These are phyloP conservation scores for Gallinago nigripennis DNA, from an alignment of 2,797 vertebrate species.

Conservation along the genomic window DNA sequence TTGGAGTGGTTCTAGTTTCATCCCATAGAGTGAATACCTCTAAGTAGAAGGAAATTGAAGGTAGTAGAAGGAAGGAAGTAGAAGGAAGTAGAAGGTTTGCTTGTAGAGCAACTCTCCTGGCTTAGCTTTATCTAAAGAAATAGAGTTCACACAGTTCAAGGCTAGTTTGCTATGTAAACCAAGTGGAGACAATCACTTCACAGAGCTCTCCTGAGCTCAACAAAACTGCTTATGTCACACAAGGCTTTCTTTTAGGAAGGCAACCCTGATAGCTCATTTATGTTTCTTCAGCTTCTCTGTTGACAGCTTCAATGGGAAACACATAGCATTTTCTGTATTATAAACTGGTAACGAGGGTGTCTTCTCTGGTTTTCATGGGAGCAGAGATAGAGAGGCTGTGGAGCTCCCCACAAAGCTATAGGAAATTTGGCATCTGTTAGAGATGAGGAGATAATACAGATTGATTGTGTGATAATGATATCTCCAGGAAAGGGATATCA, in stretches of 20 bases:
- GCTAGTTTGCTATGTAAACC: neutral
- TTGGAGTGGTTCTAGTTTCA: neutral
- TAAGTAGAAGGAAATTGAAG: neutral
- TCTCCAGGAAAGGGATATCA: neutral
- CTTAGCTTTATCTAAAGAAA: neutral
- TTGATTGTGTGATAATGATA: neutral
- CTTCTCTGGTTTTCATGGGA: neutral
- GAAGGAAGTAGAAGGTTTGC: neutral
- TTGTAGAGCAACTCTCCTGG: neutral
- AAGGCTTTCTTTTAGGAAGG: neutral
- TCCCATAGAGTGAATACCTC: neutral
- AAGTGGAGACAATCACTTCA: neutral
- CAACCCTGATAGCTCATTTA: neutral
- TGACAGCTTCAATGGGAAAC: neutral
- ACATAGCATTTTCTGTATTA: neutral
- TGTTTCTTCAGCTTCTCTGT: neutral
- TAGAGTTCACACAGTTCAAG: neutral
- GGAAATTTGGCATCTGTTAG: neutral
- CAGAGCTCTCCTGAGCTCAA: neutral
- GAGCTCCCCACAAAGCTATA: neutral
- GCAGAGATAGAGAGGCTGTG: neutral
- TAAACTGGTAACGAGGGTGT: neutral
- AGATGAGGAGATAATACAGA: neutral
- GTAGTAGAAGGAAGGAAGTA: no score
- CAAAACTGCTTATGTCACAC: neutral